These are phyloP conservation scores for Ailurus styani DNA, from an alignment of 2,113 vertebrate genomes.

Conservation along the genomic window DNA sequence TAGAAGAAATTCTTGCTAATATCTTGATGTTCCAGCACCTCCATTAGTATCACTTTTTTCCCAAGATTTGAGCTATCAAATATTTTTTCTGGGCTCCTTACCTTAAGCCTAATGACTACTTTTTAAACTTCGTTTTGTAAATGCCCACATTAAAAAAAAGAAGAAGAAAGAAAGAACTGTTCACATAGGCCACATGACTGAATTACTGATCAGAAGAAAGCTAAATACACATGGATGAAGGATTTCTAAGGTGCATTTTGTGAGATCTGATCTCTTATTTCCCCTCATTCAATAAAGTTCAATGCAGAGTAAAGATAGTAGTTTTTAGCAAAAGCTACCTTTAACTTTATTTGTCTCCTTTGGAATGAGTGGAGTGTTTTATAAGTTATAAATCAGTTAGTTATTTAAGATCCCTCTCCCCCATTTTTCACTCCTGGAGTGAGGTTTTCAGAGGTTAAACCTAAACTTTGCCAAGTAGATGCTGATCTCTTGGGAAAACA, in stretches of 20 bases:
- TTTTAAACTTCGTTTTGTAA: slow-evolving; percentile 39
- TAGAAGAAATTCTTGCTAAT: neutral
- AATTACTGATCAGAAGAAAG: neutral
- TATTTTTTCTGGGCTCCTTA: slow-evolving; percentile 40
- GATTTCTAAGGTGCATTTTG: neutral
- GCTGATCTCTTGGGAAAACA: neutral
- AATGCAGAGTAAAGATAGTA: neutral
- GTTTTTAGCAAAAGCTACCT: neutral
- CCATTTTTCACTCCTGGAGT: neutral
- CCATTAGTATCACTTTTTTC: neutral
- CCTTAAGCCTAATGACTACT: slow-evolving; percentile 5
- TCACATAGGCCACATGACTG: neutral
- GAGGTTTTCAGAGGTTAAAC: slow-evolving; percentile 1
- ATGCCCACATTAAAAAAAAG: neutral
- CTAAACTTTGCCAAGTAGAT: neutral
- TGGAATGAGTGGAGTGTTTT: neutral
- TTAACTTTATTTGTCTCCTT: neutral
- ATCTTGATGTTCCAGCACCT: neutral
- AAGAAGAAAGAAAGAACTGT: neutral
- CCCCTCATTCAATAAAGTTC: neutral
- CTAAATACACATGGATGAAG: neutral
- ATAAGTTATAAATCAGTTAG: neutral
- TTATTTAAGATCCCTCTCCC: neutral
- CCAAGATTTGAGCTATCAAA: slow-evolving; percentile 3
- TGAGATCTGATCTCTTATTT: neutral